A percentile compares a stretch with the other conserved stretches of the same genome.
These are phyloP conservation scores for Saccostrea cuccullata DNA, from an alignment of 1,140 invertebrate genomes.

Conservation along the genomic window DNA sequence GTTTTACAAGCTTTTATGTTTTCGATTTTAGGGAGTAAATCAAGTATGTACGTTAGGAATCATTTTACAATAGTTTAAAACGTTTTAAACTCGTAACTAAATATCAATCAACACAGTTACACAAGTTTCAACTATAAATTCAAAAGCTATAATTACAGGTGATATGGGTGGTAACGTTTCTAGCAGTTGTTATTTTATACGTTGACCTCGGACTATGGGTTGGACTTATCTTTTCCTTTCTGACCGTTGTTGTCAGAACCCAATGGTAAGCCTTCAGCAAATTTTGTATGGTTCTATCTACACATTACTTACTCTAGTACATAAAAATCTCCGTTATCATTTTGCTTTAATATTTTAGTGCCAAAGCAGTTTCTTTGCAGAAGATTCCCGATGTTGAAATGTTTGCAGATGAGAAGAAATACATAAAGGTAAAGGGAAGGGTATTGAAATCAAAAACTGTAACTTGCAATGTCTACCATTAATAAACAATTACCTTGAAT, in stretches of 20 bases:
- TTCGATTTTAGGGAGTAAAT: no score
- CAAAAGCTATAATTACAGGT: constrained; percentile 67
- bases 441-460: neutral
- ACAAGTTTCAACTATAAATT: no score
- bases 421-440: constrained; percentile 59
- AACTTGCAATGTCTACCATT: neutral
- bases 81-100: no score
- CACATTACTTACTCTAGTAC: neutral
- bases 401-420: constrained; percentile 57
- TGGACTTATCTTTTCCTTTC: constrained; percentile 85
- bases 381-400: constrained; percentile 60
- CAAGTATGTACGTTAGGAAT: no score
- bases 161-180: constrained; percentile 91
- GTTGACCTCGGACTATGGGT: constrained; percentile 88
- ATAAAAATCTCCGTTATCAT: neutral
- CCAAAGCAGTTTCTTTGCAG: constrained; percentile 59
- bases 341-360: constrained; percentile 39
- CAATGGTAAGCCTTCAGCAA: constrained; percentile 53
- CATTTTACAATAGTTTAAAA: no score
- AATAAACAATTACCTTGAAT: neutral
- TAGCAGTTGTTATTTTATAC: constrained; percentile 88
- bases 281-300: neutral
- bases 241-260: constrained; percentile 82
- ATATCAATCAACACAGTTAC: no score
- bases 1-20: no score